Conservation (phyloP, 2,797 vertebrate genomes). For the Oceanodroma leucorhoa region DNA sequence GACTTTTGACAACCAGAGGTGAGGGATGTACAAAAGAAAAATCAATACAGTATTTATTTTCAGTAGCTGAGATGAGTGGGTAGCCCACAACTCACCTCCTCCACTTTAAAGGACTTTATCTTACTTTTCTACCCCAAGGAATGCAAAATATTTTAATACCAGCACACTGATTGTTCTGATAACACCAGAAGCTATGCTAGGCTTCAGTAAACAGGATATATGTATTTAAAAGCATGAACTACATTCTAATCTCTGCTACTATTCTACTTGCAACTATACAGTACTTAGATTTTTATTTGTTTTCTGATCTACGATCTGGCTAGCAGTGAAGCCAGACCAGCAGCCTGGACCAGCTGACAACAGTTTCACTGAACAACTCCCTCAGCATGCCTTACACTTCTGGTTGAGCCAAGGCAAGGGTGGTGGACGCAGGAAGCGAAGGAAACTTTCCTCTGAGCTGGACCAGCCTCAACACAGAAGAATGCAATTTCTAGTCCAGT, state of each 20-base stretch:
- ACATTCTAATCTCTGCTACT: neutral
- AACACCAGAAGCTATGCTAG: neutral
- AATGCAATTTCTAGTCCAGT: neutral
- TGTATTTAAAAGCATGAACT: neutral
- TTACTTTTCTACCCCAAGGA: neutral
- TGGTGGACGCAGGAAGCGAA: rapidly evolving
- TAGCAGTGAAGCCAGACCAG: neutral
- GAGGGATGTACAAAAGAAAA: neutral
- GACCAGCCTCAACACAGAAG: neutral
- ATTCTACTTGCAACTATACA: neutral
- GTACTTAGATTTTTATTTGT: neutral
- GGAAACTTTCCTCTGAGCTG: neutral
- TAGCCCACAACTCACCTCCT: neutral
- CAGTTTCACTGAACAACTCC: rapidly evolving
- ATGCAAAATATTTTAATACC: neutral
- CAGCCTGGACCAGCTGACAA: neutral
- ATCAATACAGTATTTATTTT: neutral
- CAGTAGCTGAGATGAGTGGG: neutral
- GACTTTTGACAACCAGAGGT: neutral
- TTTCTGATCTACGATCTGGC: neutral
- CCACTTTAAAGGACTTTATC: neutral
- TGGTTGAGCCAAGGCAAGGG: neutral
- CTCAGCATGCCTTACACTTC: neutral
- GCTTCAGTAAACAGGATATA: neutral
- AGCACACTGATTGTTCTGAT: neutral